Conservation (phyloP, 2,888 invertebrate species). For the Papilio elwesi region DNA sequence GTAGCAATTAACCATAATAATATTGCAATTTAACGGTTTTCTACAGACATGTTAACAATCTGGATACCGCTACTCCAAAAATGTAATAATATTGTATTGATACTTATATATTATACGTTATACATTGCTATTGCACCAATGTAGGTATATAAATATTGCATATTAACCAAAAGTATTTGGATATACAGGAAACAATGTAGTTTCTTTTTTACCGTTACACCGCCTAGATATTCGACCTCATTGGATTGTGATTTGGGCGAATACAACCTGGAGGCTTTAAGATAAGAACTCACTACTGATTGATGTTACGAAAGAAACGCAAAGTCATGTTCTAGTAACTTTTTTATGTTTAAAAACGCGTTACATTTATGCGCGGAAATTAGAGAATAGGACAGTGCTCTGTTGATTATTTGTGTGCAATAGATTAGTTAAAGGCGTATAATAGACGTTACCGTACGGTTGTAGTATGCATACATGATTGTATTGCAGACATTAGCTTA, state of each 20-base stretch:
- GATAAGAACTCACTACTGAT: neutral
- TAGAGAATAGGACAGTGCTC: too few species aligned
- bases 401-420: too few species aligned
- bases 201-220: slow-evolving; percentile 13
- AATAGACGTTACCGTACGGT: too few species aligned
- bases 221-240: slow-evolving; percentile 9
- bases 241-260: slow-evolving; percentile 4
- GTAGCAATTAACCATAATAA: neutral
- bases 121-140: slow-evolving; percentile 7
- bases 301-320: neutral
- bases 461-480: too few species aligned
- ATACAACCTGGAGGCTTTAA: neutral
- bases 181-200: neutral
- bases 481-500: too few species aligned
- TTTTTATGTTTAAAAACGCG: neutral
- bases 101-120: neutral
- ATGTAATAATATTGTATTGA: too few species aligned
- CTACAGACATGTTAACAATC: too few species aligned
- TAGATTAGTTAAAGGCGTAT: too few species aligned
- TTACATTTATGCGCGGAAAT: too few species aligned
- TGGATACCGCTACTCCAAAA: too few species aligned
- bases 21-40: slow-evolving; percentile 6
- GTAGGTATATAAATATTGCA: neutral
- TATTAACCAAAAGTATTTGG: slow-evolving; percentile 6
- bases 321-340: slow-evolving; percentile 9